Evolutionary conservation across 2,888 invertebrate species (phyloP).

Genomic region (Chymomyza caudatula): DNA sequence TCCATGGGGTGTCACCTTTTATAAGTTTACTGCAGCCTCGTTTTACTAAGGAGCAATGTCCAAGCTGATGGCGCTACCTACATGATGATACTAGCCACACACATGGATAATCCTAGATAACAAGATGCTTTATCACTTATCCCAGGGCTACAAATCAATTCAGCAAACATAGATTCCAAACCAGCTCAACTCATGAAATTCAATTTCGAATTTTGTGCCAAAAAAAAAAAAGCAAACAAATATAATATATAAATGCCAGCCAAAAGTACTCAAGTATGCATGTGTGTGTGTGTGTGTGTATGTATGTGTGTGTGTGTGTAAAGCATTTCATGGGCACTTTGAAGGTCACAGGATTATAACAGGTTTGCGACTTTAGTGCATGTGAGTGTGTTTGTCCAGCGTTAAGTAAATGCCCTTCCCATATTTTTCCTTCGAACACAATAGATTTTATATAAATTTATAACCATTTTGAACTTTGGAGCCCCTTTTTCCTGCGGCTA

Average conservation of each 20-base stretch:
- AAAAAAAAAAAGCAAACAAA: constrained; percentile 59
- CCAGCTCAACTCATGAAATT: constrained; percentile 41
- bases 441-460: neutral
- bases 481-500: neutral
- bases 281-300: no score
- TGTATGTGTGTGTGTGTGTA: no score
- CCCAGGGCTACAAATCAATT: constrained; percentile 5
- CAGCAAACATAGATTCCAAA: constrained; percentile 18
- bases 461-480: neutral
- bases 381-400: neutral
- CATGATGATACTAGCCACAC: neutral
- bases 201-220: constrained; percentile 51
- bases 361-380: neutral
- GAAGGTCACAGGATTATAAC: constrained; percentile 38
- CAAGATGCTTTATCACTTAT: constrained; percentile 6
- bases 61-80: neutral
- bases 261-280: neutral
- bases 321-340: constrained; percentile 34
- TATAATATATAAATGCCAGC: constrained; percentile 42
- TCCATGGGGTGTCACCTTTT: constrained; percentile 66
- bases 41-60: constrained; percentile 17
- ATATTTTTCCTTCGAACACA: neutral
- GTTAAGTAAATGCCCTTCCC: neutral
- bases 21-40: constrained; percentile 48
- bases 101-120: neutral